Evolutionary conservation across 2,113 vertebrate genomes (phyloP).

Genomic region (Notechis scutatus): DNA sequence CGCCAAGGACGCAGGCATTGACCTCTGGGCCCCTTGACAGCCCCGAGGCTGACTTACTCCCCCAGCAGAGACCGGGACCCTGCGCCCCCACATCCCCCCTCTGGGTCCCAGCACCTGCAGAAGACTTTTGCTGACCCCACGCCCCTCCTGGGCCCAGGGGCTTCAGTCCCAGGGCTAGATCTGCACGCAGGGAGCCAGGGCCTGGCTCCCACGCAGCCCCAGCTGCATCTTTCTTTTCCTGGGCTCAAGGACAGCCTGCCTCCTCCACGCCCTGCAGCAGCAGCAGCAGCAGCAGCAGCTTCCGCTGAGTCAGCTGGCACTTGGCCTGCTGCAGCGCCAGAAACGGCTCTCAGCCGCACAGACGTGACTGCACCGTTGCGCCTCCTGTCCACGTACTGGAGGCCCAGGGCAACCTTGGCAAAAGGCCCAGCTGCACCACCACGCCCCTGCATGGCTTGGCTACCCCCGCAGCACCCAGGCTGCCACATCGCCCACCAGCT

Average conservation of each 20-base stretch:
- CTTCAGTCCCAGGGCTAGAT: neutral
- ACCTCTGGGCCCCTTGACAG: neutral
- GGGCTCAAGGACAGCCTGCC: neutral
- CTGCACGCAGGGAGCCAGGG: neutral
- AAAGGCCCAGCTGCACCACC: neutral
- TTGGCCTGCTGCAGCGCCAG: neutral
- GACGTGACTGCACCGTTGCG: neutral
- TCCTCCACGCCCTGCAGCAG: neutral
- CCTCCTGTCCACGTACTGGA: neutral
- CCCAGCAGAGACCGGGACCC: neutral
- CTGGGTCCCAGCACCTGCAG: neutral
- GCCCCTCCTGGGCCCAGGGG: neutral
- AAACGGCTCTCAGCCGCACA: neutral
- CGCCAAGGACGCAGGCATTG: neutral
- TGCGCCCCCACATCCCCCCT: too few relatives aligned
- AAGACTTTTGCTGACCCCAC: neutral
- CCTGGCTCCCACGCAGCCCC: too few relatives aligned
- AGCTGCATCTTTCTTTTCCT: neutral
- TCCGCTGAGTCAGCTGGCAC: constrained; percentile 25
- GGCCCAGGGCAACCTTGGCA: neutral
- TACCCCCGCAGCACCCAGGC: neutral
- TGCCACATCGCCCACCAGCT: neutral
- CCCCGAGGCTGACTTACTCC: neutral
- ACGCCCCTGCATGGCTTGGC: neutral
- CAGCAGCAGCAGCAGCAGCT: neutral